Base-by-base conservation (phyloP, 2,888 invertebrate species). In the Microctonus hyperodae region DNA sequence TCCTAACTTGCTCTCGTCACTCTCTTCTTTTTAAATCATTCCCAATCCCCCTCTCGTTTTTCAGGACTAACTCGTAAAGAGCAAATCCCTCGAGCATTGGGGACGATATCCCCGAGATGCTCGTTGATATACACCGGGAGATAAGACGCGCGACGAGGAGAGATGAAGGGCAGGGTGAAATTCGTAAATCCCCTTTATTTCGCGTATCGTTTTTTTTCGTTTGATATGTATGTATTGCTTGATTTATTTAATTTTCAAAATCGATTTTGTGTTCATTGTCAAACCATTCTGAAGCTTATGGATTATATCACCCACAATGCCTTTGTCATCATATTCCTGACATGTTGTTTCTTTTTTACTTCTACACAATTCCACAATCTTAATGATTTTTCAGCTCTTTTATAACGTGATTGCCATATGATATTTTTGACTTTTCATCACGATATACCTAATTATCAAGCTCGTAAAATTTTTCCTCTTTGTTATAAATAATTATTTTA, bases 201-300 rank as follows among this genome's bases (percentile, higher is more conserved):
- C 44, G 56, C 53, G 13, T 59, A 31, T 53, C 65, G 31, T 58
- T 59, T 61, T 62, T 64, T 31, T 60, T 22, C 5, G 62, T 61
- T 31, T 35, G 58, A 60, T 44, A 44, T 44, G 4, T 40, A 40
- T 40, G 10, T 68, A 50, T 31, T 11, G 20, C 74, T 77, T 77
- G 78, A 79, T 80, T 80, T 79, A 81, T 80, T 79, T 76, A 79
- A 80, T 81, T 78, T 78, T 72, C 72, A 71, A 73, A 71, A 65
- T 70, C 72, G 74, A 75, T 78, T 79, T 76, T 35, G 35, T 56
- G 22, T 31, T 33, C 48, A 33, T 40, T 40, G 51, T 60, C 25
- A 23, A 35, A 25, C n/a, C 44, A 62, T 44, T 35, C 33, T 23
- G 48, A 64, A 70, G 70, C 66, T 63, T 56, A 68, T 64, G 69